Percentiles rank a stretch among this genome's conserved stretches.
Evolutionary conservation across 2,113 vertebrate genomes (phyloP).

Genomic region (Uropsilus gracilis): DNA sequence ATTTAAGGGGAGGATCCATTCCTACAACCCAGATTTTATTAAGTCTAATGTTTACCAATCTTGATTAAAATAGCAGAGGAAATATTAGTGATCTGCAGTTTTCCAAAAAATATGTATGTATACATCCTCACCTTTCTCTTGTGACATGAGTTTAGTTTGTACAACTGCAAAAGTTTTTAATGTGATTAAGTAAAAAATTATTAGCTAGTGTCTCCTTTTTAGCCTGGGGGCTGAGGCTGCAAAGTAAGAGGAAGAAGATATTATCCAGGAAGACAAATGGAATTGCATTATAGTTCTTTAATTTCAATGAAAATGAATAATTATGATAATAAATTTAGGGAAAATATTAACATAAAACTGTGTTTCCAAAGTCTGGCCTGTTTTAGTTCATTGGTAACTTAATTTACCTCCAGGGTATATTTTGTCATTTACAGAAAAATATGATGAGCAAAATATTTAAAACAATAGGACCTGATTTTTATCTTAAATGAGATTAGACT

Average conservation of each 20-base stretch:
- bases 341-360: slow-evolving; percentile 68
- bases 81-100: background rate
- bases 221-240: slow-evolving; percentile 24
- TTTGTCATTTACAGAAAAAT: slow-evolving; percentile 70
- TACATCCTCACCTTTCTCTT: background rate
- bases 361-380: slow-evolving; percentile 59
- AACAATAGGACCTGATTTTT: slow-evolving; percentile 62
- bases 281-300: slow-evolving; percentile 58
- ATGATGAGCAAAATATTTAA: slow-evolving; percentile 63
- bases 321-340: slow-evolving; percentile 76
- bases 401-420: slow-evolving; percentile 60
- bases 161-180: slow-evolving; percentile 17
- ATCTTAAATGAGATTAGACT: slow-evolving; percentile 66
- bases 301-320: slow-evolving; percentile 71
- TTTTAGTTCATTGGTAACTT: slow-evolving; percentile 60
- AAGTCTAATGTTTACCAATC: background rate
- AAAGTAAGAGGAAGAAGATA: slow-evolving; percentile 50
- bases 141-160: slow-evolving; percentile 42
- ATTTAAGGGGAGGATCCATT: accelerated
- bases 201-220: slow-evolving; percentile 28
- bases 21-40: background rate
- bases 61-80: background rate
- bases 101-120: background rate
- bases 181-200: slow-evolving; percentile 59
- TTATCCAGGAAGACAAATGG: slow-evolving; percentile 66